Evolutionary conservation across 2,888 invertebrate species (phyloP).

Genomic region (Callimorpha dominula): DNA sequence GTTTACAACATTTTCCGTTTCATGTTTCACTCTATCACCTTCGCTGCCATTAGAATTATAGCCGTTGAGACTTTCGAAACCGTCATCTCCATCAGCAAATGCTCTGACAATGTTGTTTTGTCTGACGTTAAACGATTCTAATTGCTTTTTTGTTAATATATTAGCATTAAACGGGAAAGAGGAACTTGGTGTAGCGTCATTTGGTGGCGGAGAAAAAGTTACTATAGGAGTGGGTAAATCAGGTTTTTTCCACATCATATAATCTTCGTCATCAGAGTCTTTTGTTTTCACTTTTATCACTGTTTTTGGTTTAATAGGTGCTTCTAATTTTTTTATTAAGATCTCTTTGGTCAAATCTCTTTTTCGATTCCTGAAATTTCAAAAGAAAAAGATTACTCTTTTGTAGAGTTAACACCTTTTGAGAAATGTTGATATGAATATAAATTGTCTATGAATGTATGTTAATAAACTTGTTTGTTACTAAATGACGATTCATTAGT

Average conservation of each 20-base stretch:
- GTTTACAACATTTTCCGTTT: slow-evolving; percentile 39
- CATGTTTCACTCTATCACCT: slow-evolving; percentile 64
- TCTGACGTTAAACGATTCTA: slow-evolving; percentile 79
- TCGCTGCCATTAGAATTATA: slow-evolving; percentile 91
- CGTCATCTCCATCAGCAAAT: slow-evolving; percentile 90
- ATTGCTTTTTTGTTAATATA: slow-evolving; percentile 77
- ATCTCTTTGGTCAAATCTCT: slow-evolving; percentile 75
- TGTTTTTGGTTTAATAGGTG: slow-evolving; percentile 68
- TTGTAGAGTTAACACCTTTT: background rate
- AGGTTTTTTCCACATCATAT: slow-evolving; percentile 82
- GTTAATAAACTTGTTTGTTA: background rate
- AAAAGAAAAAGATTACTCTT: background rate
- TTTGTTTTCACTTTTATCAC: slow-evolving; percentile 74
- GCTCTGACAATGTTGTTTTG: slow-evolving; percentile 67
- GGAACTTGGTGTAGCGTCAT: slow-evolving; percentile 67
- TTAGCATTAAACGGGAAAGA: slow-evolving; percentile 73
- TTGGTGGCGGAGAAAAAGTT: slow-evolving; percentile 80
- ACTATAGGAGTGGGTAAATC: slow-evolving; percentile 75
- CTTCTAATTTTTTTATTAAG: slow-evolving; percentile 67
- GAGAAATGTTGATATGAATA: background rate
- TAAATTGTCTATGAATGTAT: slow-evolving; percentile 1
- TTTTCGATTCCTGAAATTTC: slow-evolving; percentile 75
- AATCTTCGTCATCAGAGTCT: slow-evolving; percentile 83
- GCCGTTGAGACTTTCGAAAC: slow-evolving; percentile 94
- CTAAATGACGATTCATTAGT: background rate